Evolutionary conservation across 2,888 invertebrate genomes (phyloP).

Genomic region (Dugesia japonica): DNA sequence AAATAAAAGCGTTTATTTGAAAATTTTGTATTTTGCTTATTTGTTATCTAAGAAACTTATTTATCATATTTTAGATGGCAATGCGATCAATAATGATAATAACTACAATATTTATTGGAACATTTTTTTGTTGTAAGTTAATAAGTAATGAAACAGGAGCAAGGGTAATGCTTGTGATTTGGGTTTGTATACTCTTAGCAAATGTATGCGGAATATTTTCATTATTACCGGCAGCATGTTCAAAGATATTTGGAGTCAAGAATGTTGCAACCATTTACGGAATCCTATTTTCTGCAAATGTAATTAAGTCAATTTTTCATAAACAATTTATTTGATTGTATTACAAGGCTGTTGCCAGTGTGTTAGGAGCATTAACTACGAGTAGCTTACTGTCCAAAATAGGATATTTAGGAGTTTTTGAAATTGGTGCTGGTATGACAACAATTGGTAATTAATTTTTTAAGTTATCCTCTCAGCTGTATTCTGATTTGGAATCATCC

Average conservation of each 20-base stretch:
- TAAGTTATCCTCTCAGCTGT: too few relatives aligned
- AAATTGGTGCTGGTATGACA: neutral
- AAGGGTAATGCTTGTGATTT: neutral
- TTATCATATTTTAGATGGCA: neutral
- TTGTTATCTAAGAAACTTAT: too few relatives aligned
- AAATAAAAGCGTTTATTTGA: too few relatives aligned
- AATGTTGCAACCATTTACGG: conserved; percentile 1
- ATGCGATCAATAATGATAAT: neutral
- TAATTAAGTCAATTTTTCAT: too few relatives aligned
- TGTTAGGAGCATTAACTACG: neutral
- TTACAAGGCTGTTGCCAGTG: neutral
- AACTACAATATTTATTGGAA: conserved; percentile 1
- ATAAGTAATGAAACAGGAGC: neutral
- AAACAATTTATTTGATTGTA: neutral
- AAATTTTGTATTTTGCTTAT: too few relatives aligned
- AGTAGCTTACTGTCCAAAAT: neutral
- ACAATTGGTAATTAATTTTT: neutral
- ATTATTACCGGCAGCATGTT: neutral
- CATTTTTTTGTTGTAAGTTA: neutral
- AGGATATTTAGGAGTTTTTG: conserved; percentile 2
- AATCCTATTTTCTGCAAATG: neutral
- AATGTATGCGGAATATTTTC: conserved; percentile 6
- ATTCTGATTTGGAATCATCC: too few relatives aligned
- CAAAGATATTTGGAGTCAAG: neutral
- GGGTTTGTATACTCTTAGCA: neutral